Evolutionary conservation across 2,888 invertebrate genomes (phyloP).

Genomic region (Rugalucina vietnamica): DNA sequence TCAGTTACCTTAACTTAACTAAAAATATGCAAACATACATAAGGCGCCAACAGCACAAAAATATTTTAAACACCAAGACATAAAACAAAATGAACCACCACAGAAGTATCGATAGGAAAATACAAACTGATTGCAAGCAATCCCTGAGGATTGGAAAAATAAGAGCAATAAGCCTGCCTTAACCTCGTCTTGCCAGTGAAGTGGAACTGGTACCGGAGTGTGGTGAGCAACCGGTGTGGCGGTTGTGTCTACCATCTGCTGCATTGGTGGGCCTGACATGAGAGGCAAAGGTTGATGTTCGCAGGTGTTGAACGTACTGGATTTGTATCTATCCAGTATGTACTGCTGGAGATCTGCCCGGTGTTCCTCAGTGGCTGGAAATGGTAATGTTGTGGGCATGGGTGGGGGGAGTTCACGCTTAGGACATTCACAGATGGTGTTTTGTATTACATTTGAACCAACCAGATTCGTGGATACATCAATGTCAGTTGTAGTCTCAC

Average conservation of each 20-base stretch:
- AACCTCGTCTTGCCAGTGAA: constrained; percentile 70
- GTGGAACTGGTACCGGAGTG: constrained; percentile 71
- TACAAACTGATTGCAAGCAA: too few species aligned
- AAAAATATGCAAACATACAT: too few species aligned
- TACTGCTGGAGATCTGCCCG: constrained; percentile 48
- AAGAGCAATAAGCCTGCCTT: constrained; percentile 69
- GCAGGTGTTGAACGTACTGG: constrained; percentile 73
- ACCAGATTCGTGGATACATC: too few species aligned
- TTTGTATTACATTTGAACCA: too few species aligned
- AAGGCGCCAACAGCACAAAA: too few species aligned
- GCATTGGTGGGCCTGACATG: constrained; percentile 39
- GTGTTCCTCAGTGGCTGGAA: constrained; percentile 59
- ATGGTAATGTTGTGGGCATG: constrained; percentile 43
- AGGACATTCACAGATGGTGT: constrained; percentile 41
- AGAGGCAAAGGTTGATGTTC: constrained; percentile 61
- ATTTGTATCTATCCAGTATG: constrained; percentile 63
- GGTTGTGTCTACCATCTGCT: constrained; percentile 65
- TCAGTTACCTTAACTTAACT: too few species aligned
- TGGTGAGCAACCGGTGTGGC: constrained; percentile 68
- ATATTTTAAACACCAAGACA: too few species aligned
- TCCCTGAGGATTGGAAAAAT: too few species aligned
- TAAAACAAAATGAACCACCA: too few species aligned
- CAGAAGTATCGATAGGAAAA: too few species aligned
- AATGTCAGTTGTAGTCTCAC: too few species aligned
- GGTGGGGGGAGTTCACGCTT: constrained; percentile 9